Evolutionary conservation across 2,113 vertebrate genomes (phyloP).

Genomic region (Myrmecophaga tridactyla): DNA sequence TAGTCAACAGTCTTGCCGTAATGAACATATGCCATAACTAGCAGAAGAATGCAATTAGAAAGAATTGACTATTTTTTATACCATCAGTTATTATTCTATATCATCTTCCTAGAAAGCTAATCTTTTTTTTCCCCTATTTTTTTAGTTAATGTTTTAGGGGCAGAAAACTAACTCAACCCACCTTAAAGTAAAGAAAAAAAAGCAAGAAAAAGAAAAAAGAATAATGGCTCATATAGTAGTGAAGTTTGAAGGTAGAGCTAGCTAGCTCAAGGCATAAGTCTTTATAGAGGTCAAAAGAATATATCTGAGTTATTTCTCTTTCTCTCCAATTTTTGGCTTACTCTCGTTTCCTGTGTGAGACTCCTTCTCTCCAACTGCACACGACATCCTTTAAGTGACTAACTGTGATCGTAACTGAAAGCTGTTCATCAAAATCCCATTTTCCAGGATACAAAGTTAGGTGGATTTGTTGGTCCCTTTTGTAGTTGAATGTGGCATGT

Average conservation of each 20-base stretch:
- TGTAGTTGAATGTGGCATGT: not conserved
- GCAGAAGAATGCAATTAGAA: not conserved
- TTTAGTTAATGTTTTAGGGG: not conserved
- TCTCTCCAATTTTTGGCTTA: not conserved
- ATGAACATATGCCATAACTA: not conserved
- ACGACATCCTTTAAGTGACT: not conserved
- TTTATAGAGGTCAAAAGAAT: not conserved
- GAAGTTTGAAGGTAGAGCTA: not conserved
- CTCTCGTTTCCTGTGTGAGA: not conserved
- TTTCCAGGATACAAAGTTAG: not conserved
- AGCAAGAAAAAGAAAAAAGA: not conserved
- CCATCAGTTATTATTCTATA: not conserved
- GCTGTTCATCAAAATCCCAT: not conserved
- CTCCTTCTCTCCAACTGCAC: not conserved
- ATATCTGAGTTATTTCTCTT: not conserved
- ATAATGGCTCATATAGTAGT: not conserved
- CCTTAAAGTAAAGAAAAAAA: not conserved
- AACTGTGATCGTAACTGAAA: not conserved
- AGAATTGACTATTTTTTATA: not conserved
- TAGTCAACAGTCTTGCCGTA: not conserved
- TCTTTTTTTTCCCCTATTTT: not conserved
- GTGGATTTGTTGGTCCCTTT: not conserved
- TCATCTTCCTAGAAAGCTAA: not conserved
- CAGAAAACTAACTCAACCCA: not conserved
- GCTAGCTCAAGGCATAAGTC: not conserved